Evolutionary conservation across 2,797 vertebrate species (phyloP), one percentile per base, ranked within the genome.

Genomic region (Ctenopoma kingsleyae): DNA sequence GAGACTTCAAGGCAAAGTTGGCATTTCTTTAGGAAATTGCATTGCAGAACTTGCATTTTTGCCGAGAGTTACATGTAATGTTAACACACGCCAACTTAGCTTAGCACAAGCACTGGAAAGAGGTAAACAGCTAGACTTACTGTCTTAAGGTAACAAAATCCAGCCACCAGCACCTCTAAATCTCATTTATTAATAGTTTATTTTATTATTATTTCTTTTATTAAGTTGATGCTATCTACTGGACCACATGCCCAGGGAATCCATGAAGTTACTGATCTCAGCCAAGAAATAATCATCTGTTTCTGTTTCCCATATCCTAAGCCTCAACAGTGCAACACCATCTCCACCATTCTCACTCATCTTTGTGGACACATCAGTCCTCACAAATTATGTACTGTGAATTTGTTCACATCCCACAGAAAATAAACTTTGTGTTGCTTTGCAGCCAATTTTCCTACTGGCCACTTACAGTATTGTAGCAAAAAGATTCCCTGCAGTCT

Each of bases 1-100:
- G 63, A 87, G 56, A 83, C 76, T 79, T 70, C 6, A 60, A 62
- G 41, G 46, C 20, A 43, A 63, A 62, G 25, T 62, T 8, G 16
- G 44, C 53, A 51, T 66, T 32, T 32, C 30, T 67, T 70, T 53
- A 36, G 27, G 38, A 59, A 71, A 60, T 32, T 4, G 35, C 27
- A 30, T 7, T 15, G 12, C 11, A 2, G 1, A 38, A 12, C 73
- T 63, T n/a, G 11, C 2, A 54, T 74, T 73, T 10, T 71, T 54
- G 47, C 36, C 2, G 2, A 22, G n/a, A 74, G 32, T 32, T 10
- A 51, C 32, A 22, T 27, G 53, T 36, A 71, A 20, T 12, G 17
- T 47, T 27, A 19, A 15, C 10, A 23, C n/a, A 41, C n/a, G 23
- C 11, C 20, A 12, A 36, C 35, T 2, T 66, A 71, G 35, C 58